Base-by-base conservation (phyloP, 2,113 vertebrate genomes). In the Syrmaticus mikado region DNA sequence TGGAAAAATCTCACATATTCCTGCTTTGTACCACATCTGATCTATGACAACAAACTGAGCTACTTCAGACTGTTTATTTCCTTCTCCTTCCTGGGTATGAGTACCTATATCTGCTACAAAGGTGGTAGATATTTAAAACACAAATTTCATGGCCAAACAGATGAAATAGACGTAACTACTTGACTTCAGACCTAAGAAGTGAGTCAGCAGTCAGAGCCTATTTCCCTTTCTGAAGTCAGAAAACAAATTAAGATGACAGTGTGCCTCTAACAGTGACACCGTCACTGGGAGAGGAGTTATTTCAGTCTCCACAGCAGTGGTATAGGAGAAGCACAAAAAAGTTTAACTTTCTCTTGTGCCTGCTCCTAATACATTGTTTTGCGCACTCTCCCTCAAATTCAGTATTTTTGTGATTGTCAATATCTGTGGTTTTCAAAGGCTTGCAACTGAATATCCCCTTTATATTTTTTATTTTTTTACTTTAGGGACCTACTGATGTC, bases 181-280 rank as follows among this genome's bases (percentile, higher is more conserved):
- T 80, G 34, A 65, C 87, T 90, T 93, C 66, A 62, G 58, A 85
- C 62, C 80, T 92, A 94, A 93, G 87, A 86, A 93, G 62, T 93
- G 92, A 96, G 87, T 97, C 94, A 96, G 95, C 92, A 95, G 85
- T 73, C 87, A 94, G 73, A 82, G 83, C 75, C 66, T 70, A 78
- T 95, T 96, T 88, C 90, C 80, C 50, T 32, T 46, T 53, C 40
- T 92, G 85, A 92, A 94, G 90, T 93, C 80, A 93, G 92, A 92
- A 93, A 93, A 95, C 74, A 93, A 95, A 95, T 96, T 94, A 88
- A 73, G 90, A 58, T 86, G 96, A 94, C 87, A 94, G 61, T 4
- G 8, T 57, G 48, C 65, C 57, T 88, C 57, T 82, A 91, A 90
- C 73, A 58, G 77, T 93, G 87, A 88, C 92, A 93, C 94, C 76